Base-by-base conservation (phyloP, 1,140 invertebrate genomes). In the Drosophila nigromelanica region DNA sequence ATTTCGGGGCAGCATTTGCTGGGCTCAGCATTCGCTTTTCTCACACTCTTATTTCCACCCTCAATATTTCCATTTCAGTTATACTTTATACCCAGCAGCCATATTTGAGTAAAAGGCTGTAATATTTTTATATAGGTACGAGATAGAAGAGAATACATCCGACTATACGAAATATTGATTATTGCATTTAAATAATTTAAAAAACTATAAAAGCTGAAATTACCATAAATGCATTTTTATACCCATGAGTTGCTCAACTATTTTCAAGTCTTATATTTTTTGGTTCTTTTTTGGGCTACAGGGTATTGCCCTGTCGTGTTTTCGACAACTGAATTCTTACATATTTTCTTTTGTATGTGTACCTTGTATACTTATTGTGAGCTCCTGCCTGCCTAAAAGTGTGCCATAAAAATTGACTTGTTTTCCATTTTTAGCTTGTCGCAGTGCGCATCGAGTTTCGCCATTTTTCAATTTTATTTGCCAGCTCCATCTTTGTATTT, bases 351-450 rank as follows among this genome's bases (percentile, higher is more conserved):
- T 59, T 35, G 14, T 24, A 10, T 40, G 30, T 40, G 42, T 55
- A 33, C 3, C 30, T 47, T 62, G 33, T 48, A 12, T 27, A 30
- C 24, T 33, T 52, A 30, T 54, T 63, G 47, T 35, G 11, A 35
- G 12, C 61, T 14, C 10, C 35, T 33, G n/a, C 2, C 27, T 11
- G 37, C 24, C 18, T 24, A 33, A 54, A 75, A 66, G 73, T 76
- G 56, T 73, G 62, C 68, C 73, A 78, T 76, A 76, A 78, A 78
- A 78, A 62, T 72, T 73, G 56, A 76, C 68, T 78, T 67, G 59
- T 68, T 78, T 76, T 63, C 68, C 76, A 66, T 70, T 69, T 76
- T 73, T 52, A 40, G 64, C 35, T 50, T 68, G 70, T 61, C 70
- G 70, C 70, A 73, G 12, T 74, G 72, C 72, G 72, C 66, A 61